Evolutionary conservation across 2,888 invertebrate genomes (phyloP).

Genomic region (Polyommatus icarus): DNA sequence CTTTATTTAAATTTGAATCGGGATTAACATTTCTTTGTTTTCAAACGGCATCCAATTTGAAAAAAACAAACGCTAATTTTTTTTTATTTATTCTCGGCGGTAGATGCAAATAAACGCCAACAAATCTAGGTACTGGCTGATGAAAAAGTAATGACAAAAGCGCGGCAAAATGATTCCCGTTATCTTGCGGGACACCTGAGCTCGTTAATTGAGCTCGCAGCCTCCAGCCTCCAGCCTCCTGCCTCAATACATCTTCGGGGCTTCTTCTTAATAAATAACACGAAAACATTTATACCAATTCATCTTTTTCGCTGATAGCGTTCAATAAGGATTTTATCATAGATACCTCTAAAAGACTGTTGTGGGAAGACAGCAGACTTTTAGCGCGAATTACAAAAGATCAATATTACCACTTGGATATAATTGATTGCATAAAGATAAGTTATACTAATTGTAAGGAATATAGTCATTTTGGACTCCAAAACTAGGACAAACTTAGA

Average conservation of each 20-base stretch:
- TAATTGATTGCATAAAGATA: too few species aligned
- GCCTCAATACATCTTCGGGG: slow-evolving; percentile 3
- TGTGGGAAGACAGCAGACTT: too few species aligned
- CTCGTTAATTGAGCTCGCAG: slow-evolving; percentile 41
- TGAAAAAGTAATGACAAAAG: slow-evolving; percentile 34
- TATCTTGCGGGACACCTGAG: slow-evolving; percentile 43
- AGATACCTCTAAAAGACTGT: too few species aligned
- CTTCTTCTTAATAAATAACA: slow-evolving; percentile 26
- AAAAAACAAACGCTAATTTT: neutral
- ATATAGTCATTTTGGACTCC: too few species aligned
- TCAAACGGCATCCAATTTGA: neutral
- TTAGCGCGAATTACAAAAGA: too few species aligned
- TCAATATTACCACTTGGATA: too few species aligned
- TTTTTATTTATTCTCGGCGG: neutral
- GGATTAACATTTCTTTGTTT: neutral
- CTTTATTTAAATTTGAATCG: neutral
- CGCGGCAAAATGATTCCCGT: slow-evolving; percentile 45
- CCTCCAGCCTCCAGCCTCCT: neutral
- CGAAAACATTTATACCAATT: neutral
- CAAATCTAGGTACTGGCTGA: neutral
- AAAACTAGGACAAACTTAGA: too few species aligned
- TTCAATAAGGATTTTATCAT: too few species aligned
- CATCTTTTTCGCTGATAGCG: neutral
- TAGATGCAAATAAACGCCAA: neutral
- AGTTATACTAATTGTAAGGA: too few species aligned